phyloP scores from a whole-genome alignment of 64 coral and sea anemone genomes.

The Montipora capricornis region DNA sequence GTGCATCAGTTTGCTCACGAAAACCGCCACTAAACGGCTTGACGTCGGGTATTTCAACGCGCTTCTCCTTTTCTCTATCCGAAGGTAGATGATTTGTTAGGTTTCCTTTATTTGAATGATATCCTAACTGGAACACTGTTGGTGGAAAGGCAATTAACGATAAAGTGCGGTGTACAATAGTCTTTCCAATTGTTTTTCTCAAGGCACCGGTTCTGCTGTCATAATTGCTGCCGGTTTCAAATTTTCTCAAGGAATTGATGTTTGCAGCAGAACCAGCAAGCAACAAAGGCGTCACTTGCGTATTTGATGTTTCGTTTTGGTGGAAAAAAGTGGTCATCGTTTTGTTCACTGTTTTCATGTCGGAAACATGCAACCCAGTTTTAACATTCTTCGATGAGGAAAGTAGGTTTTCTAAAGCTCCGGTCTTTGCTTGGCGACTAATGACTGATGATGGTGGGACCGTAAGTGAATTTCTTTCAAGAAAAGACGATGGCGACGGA shows the following conservation, averaged over 20 bases:
- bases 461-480: neutral
- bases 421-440: no score
- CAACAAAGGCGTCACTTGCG: neutral
- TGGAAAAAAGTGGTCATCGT: neutral
- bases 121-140: neutral
- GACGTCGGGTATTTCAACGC: conserved; percentile 1
- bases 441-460: neutral
- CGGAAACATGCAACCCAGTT: neutral
- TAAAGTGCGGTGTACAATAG: neutral
- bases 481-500: neutral
- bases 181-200: neutral
- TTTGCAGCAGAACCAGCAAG: neutral
- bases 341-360: neutral
- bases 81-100: neutral
- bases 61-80: neutral
- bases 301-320: neutral
- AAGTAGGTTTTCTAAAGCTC: neutral
- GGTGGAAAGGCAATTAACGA: neutral
- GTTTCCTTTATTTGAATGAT: neutral
- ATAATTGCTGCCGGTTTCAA: neutral
- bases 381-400: neutral
- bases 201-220: neutral
- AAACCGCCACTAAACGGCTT: conserved; percentile 3
- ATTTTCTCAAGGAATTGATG: neutral
- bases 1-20: neutral